Conservation (phyloP, 2,113 vertebrate species). For the Petrocephalus microphthalmus region DNA sequence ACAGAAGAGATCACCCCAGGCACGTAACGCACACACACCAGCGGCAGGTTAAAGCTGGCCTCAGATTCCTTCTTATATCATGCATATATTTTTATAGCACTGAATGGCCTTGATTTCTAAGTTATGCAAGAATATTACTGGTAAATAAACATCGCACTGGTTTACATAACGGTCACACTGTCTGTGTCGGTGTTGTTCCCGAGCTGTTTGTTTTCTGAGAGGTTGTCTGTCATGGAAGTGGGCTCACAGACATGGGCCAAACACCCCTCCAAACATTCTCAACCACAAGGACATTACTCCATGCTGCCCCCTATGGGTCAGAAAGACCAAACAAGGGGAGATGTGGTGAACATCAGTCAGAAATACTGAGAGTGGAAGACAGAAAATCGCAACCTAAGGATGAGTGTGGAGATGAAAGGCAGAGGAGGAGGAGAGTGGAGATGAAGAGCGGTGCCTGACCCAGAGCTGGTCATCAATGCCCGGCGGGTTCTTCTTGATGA, state of each 20-base stretch:
- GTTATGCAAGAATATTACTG: constrained; percentile 8
- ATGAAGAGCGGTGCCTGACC: constrained; percentile 54
- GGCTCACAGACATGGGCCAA: not conserved
- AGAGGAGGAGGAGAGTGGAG: not conserved
- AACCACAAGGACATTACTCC: not conserved
- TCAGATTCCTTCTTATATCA: not conserved
- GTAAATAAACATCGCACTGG: not conserved
- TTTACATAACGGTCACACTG: constrained; percentile 4
- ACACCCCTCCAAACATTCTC: not conserved
- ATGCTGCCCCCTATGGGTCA: not conserved
- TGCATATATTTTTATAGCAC: not conserved
- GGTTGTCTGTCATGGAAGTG: not conserved
- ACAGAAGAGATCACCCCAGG: not conserved
- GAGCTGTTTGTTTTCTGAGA: not conserved
- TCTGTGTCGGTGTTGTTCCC: not conserved
- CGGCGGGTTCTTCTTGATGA: constrained; percentile 95
- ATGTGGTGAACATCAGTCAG: not conserved
- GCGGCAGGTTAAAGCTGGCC: not conserved
- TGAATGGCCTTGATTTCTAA: not conserved
- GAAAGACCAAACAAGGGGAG: not conserved
- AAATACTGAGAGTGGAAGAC: not conserved
- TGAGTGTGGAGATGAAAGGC: not conserved
- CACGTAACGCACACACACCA: not conserved
- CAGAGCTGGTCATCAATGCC: constrained; percentile 96
- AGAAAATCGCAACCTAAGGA: not conserved